Evolutionary conservation across 2,888 invertebrate genomes (phyloP), one percentile per base, ranked within the genome.

Genomic region (Pseudoips prasinana): DNA sequence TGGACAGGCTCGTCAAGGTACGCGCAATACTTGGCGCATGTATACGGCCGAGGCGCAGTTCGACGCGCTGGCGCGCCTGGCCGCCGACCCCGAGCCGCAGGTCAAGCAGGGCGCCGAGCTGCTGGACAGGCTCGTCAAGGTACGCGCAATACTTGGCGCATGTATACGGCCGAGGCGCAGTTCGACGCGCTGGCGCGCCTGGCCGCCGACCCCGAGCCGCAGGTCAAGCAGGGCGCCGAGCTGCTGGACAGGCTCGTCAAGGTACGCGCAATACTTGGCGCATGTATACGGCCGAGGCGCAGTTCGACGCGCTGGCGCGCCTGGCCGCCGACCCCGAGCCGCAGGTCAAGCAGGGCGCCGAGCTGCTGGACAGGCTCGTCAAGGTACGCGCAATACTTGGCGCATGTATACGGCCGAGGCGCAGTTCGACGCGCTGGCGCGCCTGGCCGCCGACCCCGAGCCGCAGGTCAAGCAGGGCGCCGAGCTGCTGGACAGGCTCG

Each of bases 71-170:
- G 96, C 96, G 41, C 94, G 95, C 67, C 89, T 98, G 18, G 96
- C 97, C 0, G 96, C 97, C 5, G 99, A 99, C 89, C 94, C 98
- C 0, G 99, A 99, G 82, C 96, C 96, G 71, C 95, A 93, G 52
- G 97, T 99, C 4, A 95, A 97, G 74, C 96, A 95, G 89, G 99
- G 96, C 3, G 96, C 98, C 2, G 99, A 99, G 83, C 89, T 98
- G 33, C 89, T 99, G 2, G 99, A 99, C 78, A 90, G 98, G 48
- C 90, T 99, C 9, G 92, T 99, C 68, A 99, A 99, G 93, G 98
- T 96, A 44, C 7, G 18, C 6, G 18, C n/a, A n/a, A n/a, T n/a
- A n/a, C n/a, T n/a, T n/a, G n/a, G n/a, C n/a, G n/a, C n/a, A n/a
- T n/a, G n/a, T n/a, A n/a, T n/a, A n/a, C 96, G 1, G 95, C 95